Evolutionary conservation across 2,888 invertebrate genomes (phyloP).

Genomic region (Eupithecia exiguata): DNA sequence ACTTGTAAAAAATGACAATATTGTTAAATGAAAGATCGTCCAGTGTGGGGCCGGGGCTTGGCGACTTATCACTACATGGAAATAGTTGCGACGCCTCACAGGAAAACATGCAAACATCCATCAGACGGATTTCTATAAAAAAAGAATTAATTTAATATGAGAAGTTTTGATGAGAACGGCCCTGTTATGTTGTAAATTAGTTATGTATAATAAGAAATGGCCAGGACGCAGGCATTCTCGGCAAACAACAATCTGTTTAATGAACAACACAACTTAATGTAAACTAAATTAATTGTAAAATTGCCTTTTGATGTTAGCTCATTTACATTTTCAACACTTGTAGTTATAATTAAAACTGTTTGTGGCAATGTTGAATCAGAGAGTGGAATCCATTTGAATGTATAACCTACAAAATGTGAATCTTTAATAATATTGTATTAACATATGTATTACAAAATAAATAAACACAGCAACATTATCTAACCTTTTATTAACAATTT

Average conservation of each 20-base stretch:
- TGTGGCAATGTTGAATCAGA: background rate
- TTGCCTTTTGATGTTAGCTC: background rate
- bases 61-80: too few species aligned
- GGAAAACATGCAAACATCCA: too few species aligned
- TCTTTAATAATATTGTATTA: background rate
- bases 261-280: background rate
- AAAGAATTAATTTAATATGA: constrained; percentile 2
- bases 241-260: background rate
- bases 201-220: background rate
- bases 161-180: background rate
- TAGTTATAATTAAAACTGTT: background rate
- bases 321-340: background rate
- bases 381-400: background rate
- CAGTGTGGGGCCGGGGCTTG: too few species aligned
- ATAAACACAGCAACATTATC: constrained; percentile 25
- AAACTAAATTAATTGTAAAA: background rate
- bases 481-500: constrained; percentile 23
- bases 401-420: constrained; percentile 2
- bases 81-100: too few species aligned
- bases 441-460: constrained; percentile 19
- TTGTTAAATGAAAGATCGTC: background rate
- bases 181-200: constrained; percentile 12
- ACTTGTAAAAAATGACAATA: background rate
- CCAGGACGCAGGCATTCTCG: background rate
- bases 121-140: background rate